Base-by-base conservation (phyloP, 2,113 vertebrate species). In the Phalacrocorax brasilianus region DNA sequence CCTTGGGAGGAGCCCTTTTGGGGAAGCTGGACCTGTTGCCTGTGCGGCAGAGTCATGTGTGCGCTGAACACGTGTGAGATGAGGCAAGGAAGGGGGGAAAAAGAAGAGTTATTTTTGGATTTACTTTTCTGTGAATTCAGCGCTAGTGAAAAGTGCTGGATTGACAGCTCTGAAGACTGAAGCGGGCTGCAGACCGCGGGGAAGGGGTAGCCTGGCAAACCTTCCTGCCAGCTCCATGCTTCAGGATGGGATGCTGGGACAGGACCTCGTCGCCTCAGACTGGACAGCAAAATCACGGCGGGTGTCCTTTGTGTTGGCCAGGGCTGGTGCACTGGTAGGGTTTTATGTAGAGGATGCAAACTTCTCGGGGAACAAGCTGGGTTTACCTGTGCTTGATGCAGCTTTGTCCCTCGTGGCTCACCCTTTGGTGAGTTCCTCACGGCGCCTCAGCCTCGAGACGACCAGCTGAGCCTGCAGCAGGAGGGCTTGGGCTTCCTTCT, bases 101-200 rank as follows among this genome's bases (percentile, higher is more conserved):
- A 92, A 84, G 40, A 78, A 44, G 72, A 42, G 82, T 80, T 96
- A 92, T 95, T 92, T 93, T 96, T 94, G 84, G 93, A 10, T 86
- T 94, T 85, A 94, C 92, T 96, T 96, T 94, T 96, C 93, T 93
- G 92, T 96, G 96, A 89, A 89, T 93, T 95, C 95, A 93, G 86
- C 47, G 21, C 93, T 62, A 72, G 79, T 32, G 86, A 86, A 58
- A 92, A 96, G 83, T 87, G 94, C 95, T 92, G 96, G 95, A 91
- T 92, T 96, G 95, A 82, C 91, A 91, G 79, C 79, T 86, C 83
- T 33, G 91, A 80, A 93, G 91, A 10, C 15, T 53, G 90, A 55
- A 79, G 33, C 0, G 14, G 67, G 87, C 76, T 86, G 89, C 18
- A 22, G 22, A 68, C 67, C 1, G 4, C 18, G 11, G 67, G 66